phyloP scores from a whole-genome alignment of 2,113 vertebrate genomes.

The Xiphias gladius region DNA sequence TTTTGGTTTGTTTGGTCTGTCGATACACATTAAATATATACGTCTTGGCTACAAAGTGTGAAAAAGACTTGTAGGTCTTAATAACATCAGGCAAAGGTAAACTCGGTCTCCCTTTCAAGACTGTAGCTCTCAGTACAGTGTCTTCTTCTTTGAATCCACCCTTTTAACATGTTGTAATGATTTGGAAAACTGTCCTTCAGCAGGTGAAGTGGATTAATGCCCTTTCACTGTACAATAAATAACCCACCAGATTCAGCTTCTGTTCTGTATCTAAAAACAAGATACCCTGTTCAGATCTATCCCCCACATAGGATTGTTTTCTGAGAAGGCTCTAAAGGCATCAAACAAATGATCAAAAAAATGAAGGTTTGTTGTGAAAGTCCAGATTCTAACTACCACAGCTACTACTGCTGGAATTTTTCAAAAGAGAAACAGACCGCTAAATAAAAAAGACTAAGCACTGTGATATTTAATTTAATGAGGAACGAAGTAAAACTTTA shows the following conservation, averaged over 20 bases:
- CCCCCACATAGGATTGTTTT: not conserved
- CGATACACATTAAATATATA: not conserved
- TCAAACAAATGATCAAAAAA: slow-evolving; percentile 9
- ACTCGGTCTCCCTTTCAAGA: not conserved
- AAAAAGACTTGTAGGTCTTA: not conserved
- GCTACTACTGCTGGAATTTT: slow-evolving; percentile 14
- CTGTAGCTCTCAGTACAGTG: not conserved
- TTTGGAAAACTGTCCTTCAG: not conserved
- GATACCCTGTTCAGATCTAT: not conserved
- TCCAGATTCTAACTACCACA: slow-evolving; percentile 10
- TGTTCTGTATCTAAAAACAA: not conserved
- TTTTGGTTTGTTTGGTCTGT: not conserved
- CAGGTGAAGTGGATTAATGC: not conserved
- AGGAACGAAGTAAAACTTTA: slow-evolving; percentile 29
- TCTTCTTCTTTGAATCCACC: not conserved
- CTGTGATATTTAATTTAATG: slow-evolving; percentile 18
- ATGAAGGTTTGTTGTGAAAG: not conserved
- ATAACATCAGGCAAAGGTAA: not conserved
- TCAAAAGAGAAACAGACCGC: slow-evolving; percentile 38
- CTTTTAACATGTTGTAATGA: not conserved
- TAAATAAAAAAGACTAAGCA: slow-evolving; percentile 20
- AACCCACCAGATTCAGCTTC: not conserved
- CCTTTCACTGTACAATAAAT: not conserved
- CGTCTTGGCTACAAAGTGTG: not conserved
- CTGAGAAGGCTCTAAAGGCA: not conserved